Percentiles rank a stretch among this genome's conserved stretches.
phyloP scores from a whole-genome alignment of 2,797 vertebrate species.

The Tolypeutes matacus region DNA sequence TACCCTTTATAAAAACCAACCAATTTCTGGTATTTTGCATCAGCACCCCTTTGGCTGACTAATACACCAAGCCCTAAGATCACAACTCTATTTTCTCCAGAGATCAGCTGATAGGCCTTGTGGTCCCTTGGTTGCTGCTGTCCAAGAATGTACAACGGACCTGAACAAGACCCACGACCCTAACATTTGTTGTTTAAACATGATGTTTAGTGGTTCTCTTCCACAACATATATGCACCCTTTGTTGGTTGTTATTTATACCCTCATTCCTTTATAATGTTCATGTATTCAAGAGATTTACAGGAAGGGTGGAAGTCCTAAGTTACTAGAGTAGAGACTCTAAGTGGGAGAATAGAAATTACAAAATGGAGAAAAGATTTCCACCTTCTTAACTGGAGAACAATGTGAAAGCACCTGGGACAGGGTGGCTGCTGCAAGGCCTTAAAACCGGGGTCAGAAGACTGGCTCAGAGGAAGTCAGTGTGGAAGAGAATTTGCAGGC shows the following conservation, averaged over 20 bases:
- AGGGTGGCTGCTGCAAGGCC: background rate
- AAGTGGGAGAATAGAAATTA: background rate
- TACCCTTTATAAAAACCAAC: too few relatives aligned
- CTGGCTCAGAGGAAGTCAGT: background rate
- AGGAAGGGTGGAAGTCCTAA: slow-evolving; percentile 21
- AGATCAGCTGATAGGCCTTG: background rate
- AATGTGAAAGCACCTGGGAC: background rate
- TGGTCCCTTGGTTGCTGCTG: background rate
- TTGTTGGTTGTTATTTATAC: background rate
- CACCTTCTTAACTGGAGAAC: background rate
- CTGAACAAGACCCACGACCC: background rate
- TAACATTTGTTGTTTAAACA: background rate
- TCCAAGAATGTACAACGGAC: background rate
- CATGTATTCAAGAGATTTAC: background rate
- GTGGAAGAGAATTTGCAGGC: background rate
- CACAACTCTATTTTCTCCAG: background rate
- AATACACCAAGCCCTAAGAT: background rate
- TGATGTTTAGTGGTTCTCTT: background rate
- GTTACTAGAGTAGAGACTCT: background rate
- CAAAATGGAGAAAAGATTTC: background rate
- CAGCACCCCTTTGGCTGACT: too few relatives aligned
- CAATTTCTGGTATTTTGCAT: too few relatives aligned
- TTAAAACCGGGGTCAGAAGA: background rate
- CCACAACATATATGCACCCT: background rate
- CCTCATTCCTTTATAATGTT: background rate